Percentiles rank a stretch among this genome's conserved stretches.
Evolutionary conservation across 2,888 invertebrate species (phyloP).

Genomic region (Spodoptera littoralis): DNA sequence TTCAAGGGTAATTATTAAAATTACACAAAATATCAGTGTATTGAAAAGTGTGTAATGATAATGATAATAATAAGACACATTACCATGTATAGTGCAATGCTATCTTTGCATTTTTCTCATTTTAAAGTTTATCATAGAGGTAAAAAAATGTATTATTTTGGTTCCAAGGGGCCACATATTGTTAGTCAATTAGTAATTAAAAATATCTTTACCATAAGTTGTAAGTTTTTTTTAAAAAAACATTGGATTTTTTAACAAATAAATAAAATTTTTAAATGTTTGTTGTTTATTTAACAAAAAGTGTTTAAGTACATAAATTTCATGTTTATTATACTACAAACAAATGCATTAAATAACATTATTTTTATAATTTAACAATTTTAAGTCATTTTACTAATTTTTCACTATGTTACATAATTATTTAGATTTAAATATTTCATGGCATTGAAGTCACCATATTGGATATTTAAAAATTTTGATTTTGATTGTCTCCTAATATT

Average conservation of each 20-base stretch:
- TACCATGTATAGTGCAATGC: too few species aligned
- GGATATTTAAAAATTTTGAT: too few species aligned
- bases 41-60: too few species aligned
- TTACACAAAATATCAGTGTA: too few species aligned
- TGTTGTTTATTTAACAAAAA: constrained; percentile 5
- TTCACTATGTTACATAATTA: background rate
- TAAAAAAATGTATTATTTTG: constrained; percentile 40
- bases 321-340: too few species aligned
- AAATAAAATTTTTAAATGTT: constrained; percentile 49
- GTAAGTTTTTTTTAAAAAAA: constrained; percentile 63
- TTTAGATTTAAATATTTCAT: background rate
- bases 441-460: background rate
- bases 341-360: too few species aligned
- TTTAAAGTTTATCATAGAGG: constrained; percentile 26
- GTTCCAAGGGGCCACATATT: constrained; percentile 62
- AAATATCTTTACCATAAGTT: constrained; percentile 71
- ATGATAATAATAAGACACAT: too few species aligned
- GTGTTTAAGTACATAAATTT: background rate
- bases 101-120: background rate
- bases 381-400: background rate
- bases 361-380: background rate
- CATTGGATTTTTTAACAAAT: constrained; percentile 62
- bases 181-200: constrained; percentile 74
- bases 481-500: too few species aligned
- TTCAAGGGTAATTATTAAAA: too few species aligned